These are phyloP conservation scores for Clarias platycephalus DNA, from an alignment of 2,797 vertebrate species.

Conservation along the genomic window DNA sequence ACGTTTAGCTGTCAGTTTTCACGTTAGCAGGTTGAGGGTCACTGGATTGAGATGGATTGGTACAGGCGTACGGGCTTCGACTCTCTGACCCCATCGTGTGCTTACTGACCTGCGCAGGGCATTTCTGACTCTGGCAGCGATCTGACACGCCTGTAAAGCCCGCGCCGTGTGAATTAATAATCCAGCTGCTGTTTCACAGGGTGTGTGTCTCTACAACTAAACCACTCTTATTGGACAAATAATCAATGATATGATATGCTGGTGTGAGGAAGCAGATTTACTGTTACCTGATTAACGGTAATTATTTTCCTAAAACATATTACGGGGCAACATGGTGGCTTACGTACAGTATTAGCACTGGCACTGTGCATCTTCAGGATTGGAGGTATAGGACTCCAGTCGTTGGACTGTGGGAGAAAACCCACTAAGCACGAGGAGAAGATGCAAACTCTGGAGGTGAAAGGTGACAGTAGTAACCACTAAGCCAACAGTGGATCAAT, in stretches of 20 bases:
- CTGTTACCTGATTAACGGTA: neutral
- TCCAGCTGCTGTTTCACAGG: conserved; percentile 24
- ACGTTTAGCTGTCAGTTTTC: conserved; percentile 37
- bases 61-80: conserved; percentile 46
- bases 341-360: too few relatives aligned
- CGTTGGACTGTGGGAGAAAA: too few relatives aligned
- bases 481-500: too few relatives aligned
- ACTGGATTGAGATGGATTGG: conserved; percentile 45
- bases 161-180: conserved; percentile 77
- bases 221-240: conserved; percentile 27
- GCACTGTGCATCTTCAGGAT: too few relatives aligned
- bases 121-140: conserved; percentile 71
- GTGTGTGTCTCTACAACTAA: neutral
- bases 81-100: conserved; percentile 49
- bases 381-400: too few relatives aligned
- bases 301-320: neutral
- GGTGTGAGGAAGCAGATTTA: neutral
- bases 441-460: too few relatives aligned
- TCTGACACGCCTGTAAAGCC: conserved; percentile 66
- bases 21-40: conserved; percentile 32
- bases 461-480: too few relatives aligned
- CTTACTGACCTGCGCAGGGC: conserved; percentile 60
- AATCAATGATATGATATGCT: neutral
- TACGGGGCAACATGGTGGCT: too few relatives aligned
- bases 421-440: too few relatives aligned